Percentiles rank a stretch among this genome's conserved stretches.
These are phyloP conservation scores for Engystomops pustulosus DNA, from an alignment of 2,113 vertebrate species.

Conservation along the genomic window DNA sequence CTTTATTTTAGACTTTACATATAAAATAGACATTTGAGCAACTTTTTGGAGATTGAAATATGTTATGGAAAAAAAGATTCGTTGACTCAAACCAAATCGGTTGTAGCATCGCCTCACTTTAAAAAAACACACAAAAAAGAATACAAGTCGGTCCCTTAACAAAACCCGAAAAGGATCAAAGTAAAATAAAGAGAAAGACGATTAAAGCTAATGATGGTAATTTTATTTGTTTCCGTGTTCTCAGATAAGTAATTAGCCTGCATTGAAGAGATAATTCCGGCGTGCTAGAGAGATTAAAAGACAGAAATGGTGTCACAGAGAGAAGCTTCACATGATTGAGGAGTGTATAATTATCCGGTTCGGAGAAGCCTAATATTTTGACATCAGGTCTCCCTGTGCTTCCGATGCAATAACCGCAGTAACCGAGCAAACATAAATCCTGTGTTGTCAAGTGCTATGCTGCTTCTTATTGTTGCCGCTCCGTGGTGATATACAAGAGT, in stretches of 20 bases:
- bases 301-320: slow-evolving; percentile 47
- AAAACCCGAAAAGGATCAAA: slow-evolving; percentile 13
- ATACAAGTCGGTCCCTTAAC: not conserved
- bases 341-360: slow-evolving; percentile 47
- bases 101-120: too few relatives aligned
- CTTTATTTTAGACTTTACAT: too few relatives aligned
- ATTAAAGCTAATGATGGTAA: slow-evolving; percentile 51
- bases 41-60: too few relatives aligned
- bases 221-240: slow-evolving; percentile 52
- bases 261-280: slow-evolving; percentile 49
- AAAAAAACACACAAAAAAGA: too few relatives aligned
- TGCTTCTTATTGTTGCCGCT: not conserved
- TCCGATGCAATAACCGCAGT: slow-evolving; percentile 36
- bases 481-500: not conserved
- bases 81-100: too few relatives aligned
- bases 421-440: slow-evolving; percentile 41
- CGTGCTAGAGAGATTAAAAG: slow-evolving; percentile 46
- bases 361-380: slow-evolving; percentile 52
- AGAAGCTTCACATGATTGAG: slow-evolving; percentile 44
- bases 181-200: slow-evolving; percentile 19
- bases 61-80: too few relatives aligned
- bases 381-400: slow-evolving; percentile 24
- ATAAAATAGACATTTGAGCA: too few relatives aligned
- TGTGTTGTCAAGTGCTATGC: slow-evolving; percentile 8
- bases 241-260: slow-evolving; percentile 52